Evolutionary conservation across 64 coral and sea anemone genomes (phyloP).

Genomic region (Catalaphyllia jardinei): DNA sequence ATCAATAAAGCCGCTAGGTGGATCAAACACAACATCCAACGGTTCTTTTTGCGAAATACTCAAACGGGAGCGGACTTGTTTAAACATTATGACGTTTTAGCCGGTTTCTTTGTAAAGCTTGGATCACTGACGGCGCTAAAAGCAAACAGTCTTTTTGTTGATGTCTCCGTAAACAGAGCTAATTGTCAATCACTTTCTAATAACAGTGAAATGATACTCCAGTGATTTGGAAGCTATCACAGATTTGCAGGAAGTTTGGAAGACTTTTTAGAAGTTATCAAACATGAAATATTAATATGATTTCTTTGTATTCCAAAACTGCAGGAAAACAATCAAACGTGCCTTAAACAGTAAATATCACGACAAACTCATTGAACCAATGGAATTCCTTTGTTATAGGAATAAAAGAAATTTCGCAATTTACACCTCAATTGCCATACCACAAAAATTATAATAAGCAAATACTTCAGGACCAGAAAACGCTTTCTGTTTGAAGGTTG

Average conservation of each 20-base stretch:
- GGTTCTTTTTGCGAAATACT: conserved; percentile 35
- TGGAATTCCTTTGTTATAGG: conserved; percentile 30
- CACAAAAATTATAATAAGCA: not conserved
- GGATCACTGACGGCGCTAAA: not conserved
- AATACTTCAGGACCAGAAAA: conserved; percentile 14
- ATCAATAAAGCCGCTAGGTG: not conserved
- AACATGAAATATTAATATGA: too few relatives aligned
- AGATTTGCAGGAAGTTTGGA: not conserved
- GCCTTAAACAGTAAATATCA: not conserved
- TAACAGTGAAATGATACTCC: not conserved
- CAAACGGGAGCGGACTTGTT: conserved; percentile 24
- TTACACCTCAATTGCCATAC: conserved; percentile 15
- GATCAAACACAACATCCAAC: conserved; percentile 4
- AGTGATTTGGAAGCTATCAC: not conserved
- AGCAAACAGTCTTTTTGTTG: conserved; percentile 37
- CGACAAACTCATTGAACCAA: not conserved
- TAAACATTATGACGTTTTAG: conserved; percentile 1
- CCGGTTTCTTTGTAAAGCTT: not conserved
- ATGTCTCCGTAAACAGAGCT: not conserved
- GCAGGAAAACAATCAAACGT: not conserved
- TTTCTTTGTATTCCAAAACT: not conserved
- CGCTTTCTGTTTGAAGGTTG: not conserved
- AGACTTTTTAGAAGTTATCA: not conserved
- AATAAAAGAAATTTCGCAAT: conserved; percentile 36
- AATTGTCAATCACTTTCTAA: conserved; percentile 21